Evolutionary conservation across 2,888 invertebrate genomes (phyloP).

Genomic region (Hesperia comma): DNA sequence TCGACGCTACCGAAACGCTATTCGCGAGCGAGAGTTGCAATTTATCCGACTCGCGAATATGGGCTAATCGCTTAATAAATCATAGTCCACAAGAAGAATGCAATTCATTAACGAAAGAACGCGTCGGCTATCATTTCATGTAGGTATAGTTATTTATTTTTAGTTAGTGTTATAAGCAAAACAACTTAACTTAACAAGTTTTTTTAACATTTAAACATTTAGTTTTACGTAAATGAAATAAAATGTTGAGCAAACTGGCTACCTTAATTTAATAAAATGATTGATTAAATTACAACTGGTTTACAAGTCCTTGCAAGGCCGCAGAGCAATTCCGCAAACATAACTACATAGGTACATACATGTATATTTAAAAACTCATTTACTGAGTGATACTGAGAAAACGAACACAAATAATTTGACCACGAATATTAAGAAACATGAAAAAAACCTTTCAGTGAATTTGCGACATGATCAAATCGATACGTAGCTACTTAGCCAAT

Average conservation of each 20-base stretch:
- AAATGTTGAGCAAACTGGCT: background rate
- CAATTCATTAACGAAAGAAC: slow-evolving; percentile 1
- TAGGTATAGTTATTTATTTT: background rate
- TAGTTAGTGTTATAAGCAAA: background rate
- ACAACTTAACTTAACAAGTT: too few species aligned
- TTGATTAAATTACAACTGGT: slow-evolving; percentile 11
- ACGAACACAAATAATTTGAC: background rate
- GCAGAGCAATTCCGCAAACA: background rate
- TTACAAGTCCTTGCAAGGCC: slow-evolving; percentile 3
- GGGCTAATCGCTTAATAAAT: background rate
- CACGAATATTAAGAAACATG: slow-evolving; percentile 9
- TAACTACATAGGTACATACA: too few species aligned
- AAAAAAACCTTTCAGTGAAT: slow-evolving; percentile 18
- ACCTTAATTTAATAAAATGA: slow-evolving; percentile 1
- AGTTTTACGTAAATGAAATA: background rate
- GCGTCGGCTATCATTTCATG: background rate
- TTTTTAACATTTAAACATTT: too few species aligned
- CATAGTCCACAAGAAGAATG: background rate
- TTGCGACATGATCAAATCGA: slow-evolving; percentile 31
- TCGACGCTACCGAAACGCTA: slow-evolving; percentile 43
- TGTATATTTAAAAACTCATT: slow-evolving; percentile 2
- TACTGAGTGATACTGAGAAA: background rate
- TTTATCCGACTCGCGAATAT: slow-evolving; percentile 1
- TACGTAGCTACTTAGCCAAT: slow-evolving; percentile 22
- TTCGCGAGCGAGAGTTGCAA: slow-evolving; percentile 6